Evolutionary conservation across 2,113 vertebrate species (phyloP).

Genomic region (Aythya baeri): DNA sequence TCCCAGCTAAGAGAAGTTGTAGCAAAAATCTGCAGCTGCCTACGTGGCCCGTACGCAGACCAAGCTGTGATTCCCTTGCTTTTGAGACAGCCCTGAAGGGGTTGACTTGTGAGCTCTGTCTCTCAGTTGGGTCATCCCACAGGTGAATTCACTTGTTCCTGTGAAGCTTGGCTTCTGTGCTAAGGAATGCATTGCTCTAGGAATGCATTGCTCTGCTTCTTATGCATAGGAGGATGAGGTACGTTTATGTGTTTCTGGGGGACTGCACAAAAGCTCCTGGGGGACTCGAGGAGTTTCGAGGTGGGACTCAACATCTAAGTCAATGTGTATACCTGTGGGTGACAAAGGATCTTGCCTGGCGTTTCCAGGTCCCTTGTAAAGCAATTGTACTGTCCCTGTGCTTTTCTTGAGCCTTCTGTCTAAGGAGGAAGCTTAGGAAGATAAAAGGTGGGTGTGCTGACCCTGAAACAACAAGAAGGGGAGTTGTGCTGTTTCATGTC

Average conservation of each 20-base stretch:
- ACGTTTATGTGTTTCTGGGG: background rate
- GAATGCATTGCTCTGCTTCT: background rate
- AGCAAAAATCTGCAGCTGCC: background rate
- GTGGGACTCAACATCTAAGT: background rate
- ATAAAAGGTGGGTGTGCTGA: background rate
- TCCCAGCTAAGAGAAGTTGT: background rate
- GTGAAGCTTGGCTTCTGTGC: background rate
- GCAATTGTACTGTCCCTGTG: background rate
- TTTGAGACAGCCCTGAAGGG: background rate
- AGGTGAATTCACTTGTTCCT: background rate
- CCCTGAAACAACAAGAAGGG: background rate
- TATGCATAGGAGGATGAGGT: background rate
- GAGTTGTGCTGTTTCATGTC: background rate
- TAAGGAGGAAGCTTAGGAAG: background rate
- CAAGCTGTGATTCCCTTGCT: background rate
- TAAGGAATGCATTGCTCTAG: background rate
- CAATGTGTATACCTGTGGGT: accelerated
- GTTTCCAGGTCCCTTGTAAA: background rate
- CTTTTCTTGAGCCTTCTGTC: background rate
- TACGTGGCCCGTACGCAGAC: background rate
- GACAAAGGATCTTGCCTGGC: background rate
- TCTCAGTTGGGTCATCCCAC: background rate
- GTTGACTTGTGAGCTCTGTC: background rate
- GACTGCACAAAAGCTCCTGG: background rate
- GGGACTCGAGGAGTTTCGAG: background rate